Conservation (phyloP, 2,797 vertebrate species). For the Tapirus indicus region DNA sequence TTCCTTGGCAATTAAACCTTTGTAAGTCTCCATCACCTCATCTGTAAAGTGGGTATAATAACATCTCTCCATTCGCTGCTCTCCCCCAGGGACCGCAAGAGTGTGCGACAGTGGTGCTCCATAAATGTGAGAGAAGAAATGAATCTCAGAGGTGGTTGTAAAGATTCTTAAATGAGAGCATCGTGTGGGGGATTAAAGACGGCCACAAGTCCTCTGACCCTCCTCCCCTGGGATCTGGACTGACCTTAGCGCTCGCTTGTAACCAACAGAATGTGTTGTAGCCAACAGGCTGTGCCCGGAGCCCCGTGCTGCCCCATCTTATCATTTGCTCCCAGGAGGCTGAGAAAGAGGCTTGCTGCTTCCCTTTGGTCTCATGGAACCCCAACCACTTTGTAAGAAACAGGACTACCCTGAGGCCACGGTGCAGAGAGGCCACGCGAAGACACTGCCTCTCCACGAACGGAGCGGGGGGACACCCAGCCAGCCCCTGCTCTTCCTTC, state of each 20-base stretch:
- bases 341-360: too few relatives aligned
- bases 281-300: too few relatives aligned
- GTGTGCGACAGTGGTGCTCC: background rate
- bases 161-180: background rate
- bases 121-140: rapidly evolving
- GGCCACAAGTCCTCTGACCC: background rate
- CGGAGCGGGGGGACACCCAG: rapidly evolving
- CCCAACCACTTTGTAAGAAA: background rate
- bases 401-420: rapidly evolving
- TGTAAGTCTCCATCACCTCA: rapidly evolving
- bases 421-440: rapidly evolving
- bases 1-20: background rate
- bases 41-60: background rate
- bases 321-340: background rate
- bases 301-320: too few relatives aligned
- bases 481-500: background rate
- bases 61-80: background rate
- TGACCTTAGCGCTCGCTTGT: rapidly evolving
- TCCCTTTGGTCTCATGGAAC: background rate
- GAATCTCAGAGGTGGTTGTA: background rate
- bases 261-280: too few relatives aligned
- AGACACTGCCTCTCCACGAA: rapidly evolving
- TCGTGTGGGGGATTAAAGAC: rapidly evolving
- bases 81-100: background rate
- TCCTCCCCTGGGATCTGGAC: background rate